A percentile compares a stretch with the other conserved stretches of the same genome.
phyloP scores from a whole-genome alignment of 2,888 invertebrate species.

The Apamea anceps region DNA sequence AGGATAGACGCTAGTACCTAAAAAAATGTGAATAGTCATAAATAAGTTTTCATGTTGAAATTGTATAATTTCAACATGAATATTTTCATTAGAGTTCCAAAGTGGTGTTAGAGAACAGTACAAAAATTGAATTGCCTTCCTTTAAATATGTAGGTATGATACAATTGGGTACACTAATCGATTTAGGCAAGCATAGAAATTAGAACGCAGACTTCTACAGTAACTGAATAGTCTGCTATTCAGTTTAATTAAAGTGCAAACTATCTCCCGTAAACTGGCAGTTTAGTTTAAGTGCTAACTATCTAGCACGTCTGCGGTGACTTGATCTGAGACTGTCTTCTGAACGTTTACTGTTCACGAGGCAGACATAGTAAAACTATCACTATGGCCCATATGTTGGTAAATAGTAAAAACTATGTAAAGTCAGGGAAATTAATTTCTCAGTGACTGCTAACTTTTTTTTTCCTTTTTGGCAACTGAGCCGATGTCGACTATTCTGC shows the following conservation, averaged over 20 bases:
- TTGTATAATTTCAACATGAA: no score
- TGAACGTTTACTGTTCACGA: background rate
- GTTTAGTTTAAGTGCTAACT: conserved; percentile 12
- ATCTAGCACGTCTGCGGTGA: background rate
- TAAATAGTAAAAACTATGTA: no score
- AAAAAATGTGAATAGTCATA: no score
- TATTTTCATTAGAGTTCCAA: no score
- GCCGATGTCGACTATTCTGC: no score
- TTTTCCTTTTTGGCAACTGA: no score
- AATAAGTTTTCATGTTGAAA: no score
- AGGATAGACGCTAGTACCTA: no score
- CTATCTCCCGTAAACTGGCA: conserved; percentile 2
- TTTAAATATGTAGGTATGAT: no score
- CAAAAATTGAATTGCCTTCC: no score
- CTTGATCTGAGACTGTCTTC: background rate
- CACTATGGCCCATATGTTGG: background rate
- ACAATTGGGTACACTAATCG: background rate
- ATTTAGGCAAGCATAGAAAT: background rate
- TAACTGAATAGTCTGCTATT: background rate
- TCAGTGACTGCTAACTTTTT: no score
- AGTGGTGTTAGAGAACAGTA: no score
- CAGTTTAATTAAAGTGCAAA: conserved; percentile 21
- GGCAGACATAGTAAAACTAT: background rate
- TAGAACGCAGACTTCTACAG: background rate
- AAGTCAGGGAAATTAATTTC: background rate